These are phyloP conservation scores for Dipodomys spectabilis DNA, from an alignment of 2,113 vertebrate species.

Conservation along the genomic window DNA sequence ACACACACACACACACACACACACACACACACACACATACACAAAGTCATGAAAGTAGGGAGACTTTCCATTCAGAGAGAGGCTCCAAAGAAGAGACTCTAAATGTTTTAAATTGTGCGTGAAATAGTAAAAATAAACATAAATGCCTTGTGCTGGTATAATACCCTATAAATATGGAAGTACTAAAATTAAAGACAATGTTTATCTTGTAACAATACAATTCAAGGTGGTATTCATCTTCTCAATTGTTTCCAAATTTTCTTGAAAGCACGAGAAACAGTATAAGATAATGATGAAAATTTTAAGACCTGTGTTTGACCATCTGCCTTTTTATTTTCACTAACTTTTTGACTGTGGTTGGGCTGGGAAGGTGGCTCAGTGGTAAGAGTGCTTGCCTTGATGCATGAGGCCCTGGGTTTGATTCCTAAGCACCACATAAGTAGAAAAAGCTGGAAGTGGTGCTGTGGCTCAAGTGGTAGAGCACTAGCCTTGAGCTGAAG, in stretches of 20 bases:
- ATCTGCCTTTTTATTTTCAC: neutral
- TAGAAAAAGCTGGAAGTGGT: too few species aligned
- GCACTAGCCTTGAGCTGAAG: too few species aligned
- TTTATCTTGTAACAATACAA: neutral
- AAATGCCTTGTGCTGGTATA: neutral
- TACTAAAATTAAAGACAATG: neutral
- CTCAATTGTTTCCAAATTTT: slow-evolving; percentile 6
- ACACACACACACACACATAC: too few species aligned
- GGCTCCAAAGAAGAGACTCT: too few species aligned
- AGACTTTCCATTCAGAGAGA: too few species aligned
- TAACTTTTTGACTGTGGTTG: neutral
- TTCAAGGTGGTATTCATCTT: neutral
- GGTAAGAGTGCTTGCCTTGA: too few species aligned
- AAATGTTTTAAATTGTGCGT: neutral
- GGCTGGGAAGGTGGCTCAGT: too few species aligned
- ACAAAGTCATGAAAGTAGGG: too few species aligned
- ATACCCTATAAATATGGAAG: neutral
- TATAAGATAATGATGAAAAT: neutral
- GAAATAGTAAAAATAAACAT: neutral
- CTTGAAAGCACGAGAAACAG: neutral
- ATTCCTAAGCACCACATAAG: too few species aligned
- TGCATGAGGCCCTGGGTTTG: too few species aligned
- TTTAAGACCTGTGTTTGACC: neutral
- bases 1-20: too few species aligned
- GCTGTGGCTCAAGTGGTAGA: too few species aligned